Conservation (phyloP, 2,797 vertebrate species). For the Leptatherina wallacei region DNA sequence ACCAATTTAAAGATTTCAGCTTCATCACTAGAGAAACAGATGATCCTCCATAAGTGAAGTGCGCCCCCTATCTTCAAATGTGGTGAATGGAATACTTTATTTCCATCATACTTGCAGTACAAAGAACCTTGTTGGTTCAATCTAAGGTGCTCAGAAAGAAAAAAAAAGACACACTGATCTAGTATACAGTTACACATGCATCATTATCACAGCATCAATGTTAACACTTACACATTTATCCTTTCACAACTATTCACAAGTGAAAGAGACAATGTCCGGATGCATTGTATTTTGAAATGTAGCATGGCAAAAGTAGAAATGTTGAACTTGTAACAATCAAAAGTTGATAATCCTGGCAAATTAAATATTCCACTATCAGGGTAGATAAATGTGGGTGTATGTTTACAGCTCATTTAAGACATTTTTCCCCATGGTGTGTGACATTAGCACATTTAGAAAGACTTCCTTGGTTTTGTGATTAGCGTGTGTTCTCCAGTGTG, state of each 20-base stretch:
- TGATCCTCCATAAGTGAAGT: slow-evolving; percentile 5
- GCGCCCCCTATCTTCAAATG: slow-evolving; percentile 32
- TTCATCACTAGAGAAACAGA: too few species aligned
- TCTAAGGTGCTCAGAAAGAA: neutral
- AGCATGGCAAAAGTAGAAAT: neutral
- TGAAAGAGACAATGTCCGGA: neutral
- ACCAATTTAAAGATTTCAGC: neutral
- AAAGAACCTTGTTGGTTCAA: neutral
- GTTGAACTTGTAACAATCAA: neutral
- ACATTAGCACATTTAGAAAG: neutral
- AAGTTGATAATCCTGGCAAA: neutral
- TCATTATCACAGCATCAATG: neutral
- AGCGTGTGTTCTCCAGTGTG: neutral
- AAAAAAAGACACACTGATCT: neutral
- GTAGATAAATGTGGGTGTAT: too few species aligned
- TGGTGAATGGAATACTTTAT: neutral
- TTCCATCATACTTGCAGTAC: neutral
- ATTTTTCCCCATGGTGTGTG: neutral
- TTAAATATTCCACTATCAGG: neutral
- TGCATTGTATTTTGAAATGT: neutral
- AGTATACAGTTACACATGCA: neutral
- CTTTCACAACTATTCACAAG: neutral
- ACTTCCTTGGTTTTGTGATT: neutral
- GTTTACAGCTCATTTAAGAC: too few species aligned
- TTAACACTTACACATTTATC: neutral